Evolutionary conservation across 2,888 invertebrate genomes (phyloP).

Genomic region (Eutolmus rufibarbis): DNA sequence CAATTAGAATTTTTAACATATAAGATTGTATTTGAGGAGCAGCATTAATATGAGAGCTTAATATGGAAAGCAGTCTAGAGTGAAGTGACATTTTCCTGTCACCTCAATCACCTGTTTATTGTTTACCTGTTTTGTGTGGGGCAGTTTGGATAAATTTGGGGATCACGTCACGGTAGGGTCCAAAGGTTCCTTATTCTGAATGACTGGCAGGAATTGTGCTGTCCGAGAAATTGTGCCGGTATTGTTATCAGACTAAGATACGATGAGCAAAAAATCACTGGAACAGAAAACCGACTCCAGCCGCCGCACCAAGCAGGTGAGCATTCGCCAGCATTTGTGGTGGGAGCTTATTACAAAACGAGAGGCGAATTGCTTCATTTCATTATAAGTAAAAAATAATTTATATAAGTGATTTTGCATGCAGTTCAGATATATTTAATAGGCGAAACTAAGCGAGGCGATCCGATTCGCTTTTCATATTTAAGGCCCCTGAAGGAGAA

Average conservation of each 20-base stretch:
- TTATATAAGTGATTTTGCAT: not conserved
- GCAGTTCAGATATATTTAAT: not conserved
- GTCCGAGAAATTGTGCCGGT: not conserved
- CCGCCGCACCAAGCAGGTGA: not conserved
- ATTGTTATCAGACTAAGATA: not conserved
- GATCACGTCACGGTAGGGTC: not conserved
- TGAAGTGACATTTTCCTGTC: not conserved
- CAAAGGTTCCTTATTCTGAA: not conserved
- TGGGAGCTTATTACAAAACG: not conserved
- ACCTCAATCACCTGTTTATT: not conserved
- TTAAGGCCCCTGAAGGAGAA: not conserved
- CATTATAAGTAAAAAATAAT: not conserved
- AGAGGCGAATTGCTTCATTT: not conserved
- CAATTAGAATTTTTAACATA: too few relatives aligned
- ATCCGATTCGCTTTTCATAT: not conserved
- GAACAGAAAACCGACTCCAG: not conserved
- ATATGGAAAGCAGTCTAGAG: not conserved
- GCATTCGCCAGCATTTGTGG: not conserved
- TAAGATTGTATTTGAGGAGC: not conserved
- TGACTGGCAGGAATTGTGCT: not conserved
- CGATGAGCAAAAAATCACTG: not conserved
- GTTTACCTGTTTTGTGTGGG: not conserved
- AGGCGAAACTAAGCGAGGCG: not conserved
- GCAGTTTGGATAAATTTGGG: not conserved
- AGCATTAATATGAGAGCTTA: not conserved